These are phyloP conservation scores for Holcopasites calliopsidis DNA, from an alignment of 1,140 invertebrate species.

Conservation along the genomic window DNA sequence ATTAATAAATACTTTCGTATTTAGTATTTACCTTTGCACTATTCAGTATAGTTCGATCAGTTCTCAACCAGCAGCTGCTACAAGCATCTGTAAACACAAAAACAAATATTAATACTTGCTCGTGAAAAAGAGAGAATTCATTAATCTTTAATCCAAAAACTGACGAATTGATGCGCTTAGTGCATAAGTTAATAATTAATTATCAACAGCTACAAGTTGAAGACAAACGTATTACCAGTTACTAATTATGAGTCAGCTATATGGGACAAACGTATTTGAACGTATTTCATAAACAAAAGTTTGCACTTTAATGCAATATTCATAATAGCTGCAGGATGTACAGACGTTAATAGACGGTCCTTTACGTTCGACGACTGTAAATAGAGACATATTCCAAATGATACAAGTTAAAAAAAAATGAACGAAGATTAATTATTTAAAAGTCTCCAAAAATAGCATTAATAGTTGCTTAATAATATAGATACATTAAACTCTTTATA, in stretches of 20 bases:
- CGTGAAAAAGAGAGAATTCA: neutral
- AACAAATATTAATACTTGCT: conserved; percentile 21
- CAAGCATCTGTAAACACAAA: conserved; percentile 45
- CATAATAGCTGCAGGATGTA: no score
- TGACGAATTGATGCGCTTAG: neutral
- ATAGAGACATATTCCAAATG: no score
- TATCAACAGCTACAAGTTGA: neutral
- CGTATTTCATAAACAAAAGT: no score
- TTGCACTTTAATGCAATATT: no score
- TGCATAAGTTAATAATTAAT: neutral
- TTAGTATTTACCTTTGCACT: conserved; percentile 28
- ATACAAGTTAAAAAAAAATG: no score
- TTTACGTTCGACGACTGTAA: no score
- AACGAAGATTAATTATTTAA: neutral
- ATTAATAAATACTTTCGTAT: no score
- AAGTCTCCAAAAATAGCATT: neutral
- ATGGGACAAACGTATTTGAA: no score
- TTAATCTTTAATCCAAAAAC: conserved; percentile 15
- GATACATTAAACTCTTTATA: neutral
- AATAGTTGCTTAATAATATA: neutral
- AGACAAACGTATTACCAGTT: no score
- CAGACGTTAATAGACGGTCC: no score
- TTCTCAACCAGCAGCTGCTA: conserved; percentile 39
- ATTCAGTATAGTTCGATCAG: neutral
- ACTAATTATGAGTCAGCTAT: no score